These are phyloP conservation scores for Eunapius fragilis DNA, from an alignment of 37 sponge, comb jelly and placozoan genomes.

Conservation along the genomic window DNA sequence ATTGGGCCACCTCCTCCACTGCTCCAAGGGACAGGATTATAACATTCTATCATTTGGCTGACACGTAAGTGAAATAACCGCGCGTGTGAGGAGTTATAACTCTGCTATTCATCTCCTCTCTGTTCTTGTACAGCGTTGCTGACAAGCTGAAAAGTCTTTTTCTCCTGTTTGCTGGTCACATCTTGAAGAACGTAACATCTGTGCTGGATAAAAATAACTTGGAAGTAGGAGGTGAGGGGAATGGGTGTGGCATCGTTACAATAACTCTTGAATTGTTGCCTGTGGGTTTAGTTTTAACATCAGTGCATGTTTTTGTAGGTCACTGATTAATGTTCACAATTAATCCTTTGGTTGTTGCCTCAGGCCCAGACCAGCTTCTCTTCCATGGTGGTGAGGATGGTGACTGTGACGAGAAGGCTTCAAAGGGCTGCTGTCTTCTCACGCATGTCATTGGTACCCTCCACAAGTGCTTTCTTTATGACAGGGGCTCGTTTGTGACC, in stretches of 20 bases:
- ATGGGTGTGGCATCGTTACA: too few species aligned
- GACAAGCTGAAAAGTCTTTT: slow-evolving; percentile 73
- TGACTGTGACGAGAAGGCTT: background rate
- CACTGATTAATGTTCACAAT: background rate
- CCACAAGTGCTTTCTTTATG: slow-evolving; percentile 69
- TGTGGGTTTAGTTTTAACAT: too few species aligned
- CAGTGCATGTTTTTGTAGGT: too few species aligned
- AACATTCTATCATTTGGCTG: slow-evolving; percentile 81
- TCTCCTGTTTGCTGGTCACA: slow-evolving; percentile 77
- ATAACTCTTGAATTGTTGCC: too few species aligned
- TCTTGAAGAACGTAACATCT: slow-evolving; percentile 42
- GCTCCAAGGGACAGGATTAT: slow-evolving; percentile 55
- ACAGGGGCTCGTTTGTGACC: slow-evolving; percentile 60
- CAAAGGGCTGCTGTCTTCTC: slow-evolving; percentile 38
- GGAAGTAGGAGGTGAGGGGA: slow-evolving; percentile 32
- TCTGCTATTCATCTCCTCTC: background rate
- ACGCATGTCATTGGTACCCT: slow-evolving; percentile 55
- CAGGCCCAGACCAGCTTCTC: slow-evolving; percentile 1
- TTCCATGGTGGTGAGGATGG: slow-evolving; percentile 6
- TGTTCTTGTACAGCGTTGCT: slow-evolving; percentile 38
- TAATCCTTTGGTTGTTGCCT: background rate
- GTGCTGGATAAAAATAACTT: slow-evolving; percentile 42
- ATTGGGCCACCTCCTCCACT: slow-evolving; percentile 73
- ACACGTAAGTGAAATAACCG: slow-evolving; percentile 27
- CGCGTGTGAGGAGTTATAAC: background rate